These are phyloP conservation scores for Cecropterus lyciades DNA, from an alignment of 1,140 invertebrate species.

Conservation along the genomic window DNA sequence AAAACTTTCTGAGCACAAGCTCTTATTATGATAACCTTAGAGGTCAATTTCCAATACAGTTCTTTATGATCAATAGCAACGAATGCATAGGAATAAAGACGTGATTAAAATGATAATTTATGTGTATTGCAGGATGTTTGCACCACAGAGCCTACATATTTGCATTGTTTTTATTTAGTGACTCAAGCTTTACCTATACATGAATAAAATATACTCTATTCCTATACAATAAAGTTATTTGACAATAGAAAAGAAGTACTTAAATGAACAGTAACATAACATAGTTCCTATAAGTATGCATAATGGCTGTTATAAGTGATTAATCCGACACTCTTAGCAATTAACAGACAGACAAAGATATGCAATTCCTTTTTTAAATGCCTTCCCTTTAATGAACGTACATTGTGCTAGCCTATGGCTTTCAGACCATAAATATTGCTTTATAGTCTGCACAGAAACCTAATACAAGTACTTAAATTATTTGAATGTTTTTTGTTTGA, in stretches of 20 bases:
- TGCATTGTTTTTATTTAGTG: constrained; percentile 48
- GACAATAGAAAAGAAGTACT: constrained; percentile 1
- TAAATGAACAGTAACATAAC: constrained; percentile 18
- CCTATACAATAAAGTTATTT: neutral
- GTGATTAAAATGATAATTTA: constrained; percentile 69
- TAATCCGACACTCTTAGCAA: constrained; percentile 54
- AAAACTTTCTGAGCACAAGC: neutral
- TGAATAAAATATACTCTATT: constrained; percentile 19
- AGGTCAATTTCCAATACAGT: constrained; percentile 1
- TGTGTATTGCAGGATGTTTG: constrained; percentile 60
- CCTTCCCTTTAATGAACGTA: constrained; percentile 39
- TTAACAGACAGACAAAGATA: constrained; percentile 63
- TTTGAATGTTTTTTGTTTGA: neutral
- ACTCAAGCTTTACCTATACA: constrained; percentile 30
- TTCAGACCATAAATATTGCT: constrained; percentile 16
- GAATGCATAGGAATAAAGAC: constrained; percentile 39
- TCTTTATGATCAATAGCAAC: constrained; percentile 4
- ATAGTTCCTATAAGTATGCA: constrained; percentile 39
- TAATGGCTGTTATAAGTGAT: constrained; percentile 51
- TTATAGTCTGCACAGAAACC: constrained; percentile 9
- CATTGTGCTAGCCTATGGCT: constrained; percentile 11
- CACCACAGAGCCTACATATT: constrained; percentile 47
- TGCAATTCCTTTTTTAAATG: constrained; percentile 55
- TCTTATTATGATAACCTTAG: constrained; percentile 8
- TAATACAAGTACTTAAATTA: constrained; percentile 19